phyloP scores from a whole-genome alignment of 2,113 vertebrate genomes.

The Hypocryptadius cinnamomeus region DNA sequence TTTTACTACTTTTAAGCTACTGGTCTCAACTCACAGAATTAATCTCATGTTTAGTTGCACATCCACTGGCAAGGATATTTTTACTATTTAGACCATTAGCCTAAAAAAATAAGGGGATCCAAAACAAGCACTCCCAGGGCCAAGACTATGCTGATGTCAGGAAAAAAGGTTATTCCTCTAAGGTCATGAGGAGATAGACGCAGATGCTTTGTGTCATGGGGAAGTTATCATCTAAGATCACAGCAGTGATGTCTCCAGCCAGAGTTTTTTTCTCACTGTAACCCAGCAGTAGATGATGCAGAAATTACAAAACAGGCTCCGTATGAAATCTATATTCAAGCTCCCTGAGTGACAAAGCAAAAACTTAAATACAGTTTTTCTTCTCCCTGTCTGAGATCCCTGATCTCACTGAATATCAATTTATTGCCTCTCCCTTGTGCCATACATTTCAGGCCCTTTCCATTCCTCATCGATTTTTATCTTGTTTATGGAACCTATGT shows the following conservation, averaged over 20 bases:
- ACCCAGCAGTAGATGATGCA: background rate
- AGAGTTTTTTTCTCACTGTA: background rate
- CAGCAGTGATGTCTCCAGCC: background rate
- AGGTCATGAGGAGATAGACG: accelerated
- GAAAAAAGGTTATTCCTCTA: accelerated
- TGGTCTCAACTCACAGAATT: background rate
- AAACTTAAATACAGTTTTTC: background rate
- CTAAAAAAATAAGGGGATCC: background rate
- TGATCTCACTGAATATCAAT: background rate
- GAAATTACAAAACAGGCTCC: background rate
- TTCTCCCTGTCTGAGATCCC: background rate
- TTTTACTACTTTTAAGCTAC: background rate
- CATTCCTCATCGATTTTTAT: background rate
- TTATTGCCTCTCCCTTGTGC: background rate
- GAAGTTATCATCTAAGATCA: background rate
- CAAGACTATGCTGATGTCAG: background rate
- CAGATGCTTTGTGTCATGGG: background rate
- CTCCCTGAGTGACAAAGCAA: background rate
- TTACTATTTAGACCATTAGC: background rate
- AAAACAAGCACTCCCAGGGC: background rate
- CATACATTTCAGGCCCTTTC: background rate
- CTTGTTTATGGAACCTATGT: background rate
- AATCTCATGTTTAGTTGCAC: background rate
- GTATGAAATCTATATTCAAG: background rate
- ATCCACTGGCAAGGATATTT: background rate